phyloP scores from a whole-genome alignment of 2,888 invertebrate species.

The Caradrina kadenii region DNA sequence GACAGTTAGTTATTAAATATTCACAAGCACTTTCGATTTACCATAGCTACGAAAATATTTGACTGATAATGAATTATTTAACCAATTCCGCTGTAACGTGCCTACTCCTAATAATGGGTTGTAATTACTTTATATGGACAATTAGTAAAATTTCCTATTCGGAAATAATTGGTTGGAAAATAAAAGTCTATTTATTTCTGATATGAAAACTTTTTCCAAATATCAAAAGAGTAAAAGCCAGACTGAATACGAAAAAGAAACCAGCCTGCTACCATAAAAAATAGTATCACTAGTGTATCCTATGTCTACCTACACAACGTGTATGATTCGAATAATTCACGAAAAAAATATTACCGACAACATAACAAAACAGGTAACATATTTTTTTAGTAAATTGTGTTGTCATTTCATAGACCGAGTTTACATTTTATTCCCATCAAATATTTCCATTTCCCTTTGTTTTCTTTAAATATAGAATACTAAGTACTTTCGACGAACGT shows the following conservation, averaged over 20 bases:
- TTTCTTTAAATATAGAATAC: constrained; percentile 40
- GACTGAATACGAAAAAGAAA: not conserved
- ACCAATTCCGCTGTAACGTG: constrained; percentile 18
- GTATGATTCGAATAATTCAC: not conserved
- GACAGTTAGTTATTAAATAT: constrained; percentile 48
- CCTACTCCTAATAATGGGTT: constrained; percentile 8
- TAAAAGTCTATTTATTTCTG: not conserved
- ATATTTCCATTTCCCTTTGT: constrained; percentile 30
- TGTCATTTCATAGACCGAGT: constrained; percentile 39
- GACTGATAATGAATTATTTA: constrained; percentile 46
- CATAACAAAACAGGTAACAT: constrained; percentile 8
- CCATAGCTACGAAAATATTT: constrained; percentile 54
- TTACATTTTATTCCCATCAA: constrained; percentile 44
- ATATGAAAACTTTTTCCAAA: not conserved
- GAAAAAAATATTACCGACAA: constrained; percentile 4
- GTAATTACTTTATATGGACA: constrained; percentile 41
- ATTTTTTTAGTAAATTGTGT: constrained; percentile 46
- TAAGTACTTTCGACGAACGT: constrained; percentile 17
- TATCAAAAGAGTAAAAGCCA: not conserved
- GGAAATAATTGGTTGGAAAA: not conserved
- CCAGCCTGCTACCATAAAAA: not conserved
- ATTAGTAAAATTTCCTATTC: not conserved
- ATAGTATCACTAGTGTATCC: not conserved
- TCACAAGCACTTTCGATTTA: constrained; percentile 53
- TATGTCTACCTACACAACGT: not conserved